Conservation (phyloP, 64 coral and sea anemone genomes). For the Montipora foliosa region DNA sequence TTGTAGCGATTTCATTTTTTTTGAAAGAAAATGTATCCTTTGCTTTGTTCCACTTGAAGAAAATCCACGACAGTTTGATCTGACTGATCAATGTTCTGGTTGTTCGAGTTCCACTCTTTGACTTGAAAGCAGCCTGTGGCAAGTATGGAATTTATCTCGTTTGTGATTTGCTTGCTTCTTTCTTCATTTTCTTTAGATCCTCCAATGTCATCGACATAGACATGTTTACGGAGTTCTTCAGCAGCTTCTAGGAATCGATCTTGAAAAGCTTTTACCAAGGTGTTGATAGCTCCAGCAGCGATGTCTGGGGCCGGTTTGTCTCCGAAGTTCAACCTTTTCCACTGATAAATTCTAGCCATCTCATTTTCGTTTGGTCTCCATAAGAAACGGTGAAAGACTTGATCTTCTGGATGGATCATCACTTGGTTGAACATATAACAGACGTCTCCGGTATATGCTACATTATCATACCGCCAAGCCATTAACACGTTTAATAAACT, state of each 20-base stretch:
- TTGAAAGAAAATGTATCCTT: background rate
- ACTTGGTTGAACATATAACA: conserved; percentile 29
- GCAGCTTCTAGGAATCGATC: conserved; percentile 38
- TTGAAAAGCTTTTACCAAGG: conserved; percentile 18
- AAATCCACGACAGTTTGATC: background rate
- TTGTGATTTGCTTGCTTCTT: conserved; percentile 8
- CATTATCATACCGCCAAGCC: background rate
- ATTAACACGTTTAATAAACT: conserved; percentile 14
- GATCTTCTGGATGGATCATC: conserved; percentile 28
- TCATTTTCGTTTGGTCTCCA: conserved; percentile 12
- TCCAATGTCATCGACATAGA: conserved; percentile 33
- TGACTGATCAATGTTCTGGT: background rate
- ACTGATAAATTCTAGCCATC: conserved; percentile 21
- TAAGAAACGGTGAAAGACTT: background rate
- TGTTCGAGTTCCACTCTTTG: conserved; percentile 35
- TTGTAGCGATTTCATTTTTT: background rate
- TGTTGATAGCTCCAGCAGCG: conserved; percentile 25
- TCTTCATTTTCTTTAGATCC: conserved; percentile 10
- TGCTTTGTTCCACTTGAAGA: too few species aligned
- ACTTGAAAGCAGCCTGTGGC: conserved; percentile 21
- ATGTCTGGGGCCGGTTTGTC: conserved; percentile 57
- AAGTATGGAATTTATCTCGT: background rate
- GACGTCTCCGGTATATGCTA: background rate
- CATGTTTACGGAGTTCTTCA: conserved; percentile 27
- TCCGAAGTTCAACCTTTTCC: conserved; percentile 47